Conservation (phyloP, 2,888 invertebrate genomes). For the Marronus borbonicus region DNA sequence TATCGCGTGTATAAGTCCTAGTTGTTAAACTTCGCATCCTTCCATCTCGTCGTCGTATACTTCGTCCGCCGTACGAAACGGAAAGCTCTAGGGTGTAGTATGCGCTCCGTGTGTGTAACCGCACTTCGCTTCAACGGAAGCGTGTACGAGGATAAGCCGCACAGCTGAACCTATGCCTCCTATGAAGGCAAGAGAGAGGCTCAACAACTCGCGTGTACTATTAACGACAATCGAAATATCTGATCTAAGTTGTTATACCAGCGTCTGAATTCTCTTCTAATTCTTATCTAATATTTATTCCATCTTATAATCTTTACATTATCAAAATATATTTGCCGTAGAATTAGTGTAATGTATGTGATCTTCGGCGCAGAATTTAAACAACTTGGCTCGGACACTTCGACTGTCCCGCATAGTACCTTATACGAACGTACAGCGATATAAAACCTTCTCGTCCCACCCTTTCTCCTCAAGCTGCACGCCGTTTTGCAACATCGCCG, state of each 20-base stretch:
- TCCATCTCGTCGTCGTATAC: conserved; percentile 17
- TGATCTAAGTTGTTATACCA: too few species aligned
- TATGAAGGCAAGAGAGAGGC: not conserved
- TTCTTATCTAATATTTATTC: too few species aligned
- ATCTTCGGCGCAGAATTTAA: not conserved
- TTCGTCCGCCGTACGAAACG: conserved; percentile 18
- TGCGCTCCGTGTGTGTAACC: conserved; percentile 37
- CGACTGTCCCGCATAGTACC: not conserved
- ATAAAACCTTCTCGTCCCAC: not conserved
- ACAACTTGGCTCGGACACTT: not conserved
- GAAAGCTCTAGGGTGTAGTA: conserved; percentile 36
- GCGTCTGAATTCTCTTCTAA: too few species aligned
- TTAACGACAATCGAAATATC: too few species aligned
- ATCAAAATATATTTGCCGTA: too few species aligned
- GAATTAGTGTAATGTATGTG: too few species aligned
- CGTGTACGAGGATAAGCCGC: conserved; percentile 27
- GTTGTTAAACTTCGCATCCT: conserved; percentile 44
- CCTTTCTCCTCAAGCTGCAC: conserved; percentile 2
- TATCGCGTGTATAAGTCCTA: conserved; percentile 26
- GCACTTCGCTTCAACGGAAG: conserved; percentile 43
- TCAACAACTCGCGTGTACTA: too few species aligned
- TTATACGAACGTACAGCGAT: not conserved
- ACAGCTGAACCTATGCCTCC: conserved; percentile 37
- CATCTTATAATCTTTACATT: too few species aligned
- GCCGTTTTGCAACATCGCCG: conserved; percentile 10